phyloP scores from a whole-genome alignment of 2,113 vertebrate genomes.

The Etheostoma spectabile region DNA sequence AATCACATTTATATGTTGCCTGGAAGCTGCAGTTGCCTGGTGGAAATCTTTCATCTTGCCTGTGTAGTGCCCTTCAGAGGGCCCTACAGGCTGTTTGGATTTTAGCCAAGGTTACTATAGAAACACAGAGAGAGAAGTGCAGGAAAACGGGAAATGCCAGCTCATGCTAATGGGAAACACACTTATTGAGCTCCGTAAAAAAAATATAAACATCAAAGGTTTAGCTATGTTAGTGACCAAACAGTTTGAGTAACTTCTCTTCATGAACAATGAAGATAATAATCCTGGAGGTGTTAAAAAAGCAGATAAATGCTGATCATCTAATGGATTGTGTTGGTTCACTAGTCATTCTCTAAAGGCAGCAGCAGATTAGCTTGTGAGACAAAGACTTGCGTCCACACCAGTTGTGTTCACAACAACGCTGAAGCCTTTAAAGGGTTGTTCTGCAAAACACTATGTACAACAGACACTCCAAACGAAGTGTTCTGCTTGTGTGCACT shows the following conservation, averaged over 20 bases:
- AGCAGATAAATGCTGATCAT: not conserved
- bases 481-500: not conserved
- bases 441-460: not conserved
- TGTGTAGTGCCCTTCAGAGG: conserved; percentile 78
- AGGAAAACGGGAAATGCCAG: conserved; percentile 52
- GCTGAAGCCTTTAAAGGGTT: not conserved
- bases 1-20: conserved; percentile 69
- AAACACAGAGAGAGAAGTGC: conserved; percentile 74
- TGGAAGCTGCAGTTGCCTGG: conserved; percentile 72
- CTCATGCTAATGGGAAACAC: conserved; percentile 53
- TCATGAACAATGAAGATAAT: not conserved
- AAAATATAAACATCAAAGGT: conserved; percentile 6
- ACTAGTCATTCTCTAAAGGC: not conserved
- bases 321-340: not conserved
- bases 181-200: conserved; percentile 21
- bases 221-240: not conserved
- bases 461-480: not conserved
- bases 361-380: not conserved
- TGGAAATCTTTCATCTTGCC: conserved; percentile 75
- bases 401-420: not conserved
- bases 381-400: not conserved
- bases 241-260: not conserved
- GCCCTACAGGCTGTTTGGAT: conserved; percentile 77
- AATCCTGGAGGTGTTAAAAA: not conserved
- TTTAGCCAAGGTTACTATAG: conserved; percentile 81